phyloP scores from a whole-genome alignment of 2,113 vertebrate species.

The Triplophysa siluroides region DNA sequence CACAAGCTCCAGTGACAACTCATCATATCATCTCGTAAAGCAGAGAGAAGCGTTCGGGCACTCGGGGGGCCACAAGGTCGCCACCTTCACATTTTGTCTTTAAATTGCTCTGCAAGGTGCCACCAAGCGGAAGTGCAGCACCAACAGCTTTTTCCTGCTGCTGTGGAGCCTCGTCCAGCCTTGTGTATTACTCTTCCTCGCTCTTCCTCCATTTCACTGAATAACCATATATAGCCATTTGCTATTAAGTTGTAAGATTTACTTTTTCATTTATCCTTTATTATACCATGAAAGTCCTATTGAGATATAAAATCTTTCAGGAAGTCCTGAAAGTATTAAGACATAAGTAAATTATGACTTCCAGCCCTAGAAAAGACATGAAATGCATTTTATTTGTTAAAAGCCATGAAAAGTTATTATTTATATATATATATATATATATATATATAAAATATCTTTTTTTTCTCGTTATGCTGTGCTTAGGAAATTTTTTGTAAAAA shows the following conservation, averaged over 20 bases:
- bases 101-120: constrained; percentile 74
- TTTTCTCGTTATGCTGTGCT: too few species aligned
- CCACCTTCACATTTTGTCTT: constrained; percentile 76
- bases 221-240: constrained; percentile 47
- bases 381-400: too few species aligned
- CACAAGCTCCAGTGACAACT: constrained; percentile 75
- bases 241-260: constrained; percentile 38
- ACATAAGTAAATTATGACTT: too few species aligned
- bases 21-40: constrained; percentile 79
- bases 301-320: too few species aligned
- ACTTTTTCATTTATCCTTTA: background rate
- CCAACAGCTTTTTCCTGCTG: constrained; percentile 69
- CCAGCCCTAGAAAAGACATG: too few species aligned
- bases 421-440: too few species aligned
- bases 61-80: constrained; percentile 66
- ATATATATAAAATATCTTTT: too few species aligned
- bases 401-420: too few species aligned
- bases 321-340: too few species aligned
- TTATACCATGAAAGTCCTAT: too few species aligned
- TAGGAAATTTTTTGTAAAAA: too few species aligned
- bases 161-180: constrained; percentile 56
- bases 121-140: constrained; percentile 71
- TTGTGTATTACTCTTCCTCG: constrained; percentile 44
- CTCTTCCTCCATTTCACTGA: constrained; percentile 40
- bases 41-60: constrained; percentile 62